These are phyloP conservation scores for Bradynema listronoti DNA, from an alignment of 1,140 invertebrate genomes.

Conservation along the genomic window DNA sequence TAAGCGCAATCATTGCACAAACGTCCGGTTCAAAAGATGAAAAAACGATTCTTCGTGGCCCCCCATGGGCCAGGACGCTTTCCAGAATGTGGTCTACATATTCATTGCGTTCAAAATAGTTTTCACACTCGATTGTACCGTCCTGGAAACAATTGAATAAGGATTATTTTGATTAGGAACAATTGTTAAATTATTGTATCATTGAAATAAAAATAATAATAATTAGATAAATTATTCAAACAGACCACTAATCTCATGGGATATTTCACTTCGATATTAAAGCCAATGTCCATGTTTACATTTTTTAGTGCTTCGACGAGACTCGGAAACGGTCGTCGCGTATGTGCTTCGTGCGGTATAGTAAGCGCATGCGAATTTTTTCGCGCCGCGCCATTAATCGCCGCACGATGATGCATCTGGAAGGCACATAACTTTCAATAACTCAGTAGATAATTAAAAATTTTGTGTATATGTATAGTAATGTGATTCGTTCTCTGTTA, in stretches of 20 bases:
- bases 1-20: constrained; percentile 47
- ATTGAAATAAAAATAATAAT: neutral
- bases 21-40: constrained; percentile 58
- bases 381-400: too few relatives aligned
- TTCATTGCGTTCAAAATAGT: constrained; percentile 44
- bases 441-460: too few relatives aligned
- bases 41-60: constrained; percentile 49
- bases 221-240: neutral
- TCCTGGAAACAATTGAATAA: constrained; percentile 16
- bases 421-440: too few relatives aligned
- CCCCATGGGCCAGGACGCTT: constrained; percentile 47
- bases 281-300: constrained; percentile 32
- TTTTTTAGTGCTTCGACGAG: constrained; percentile 35
- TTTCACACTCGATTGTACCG: constrained; percentile 39
- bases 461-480: too few relatives aligned
- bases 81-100: constrained; percentile 52
- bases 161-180: neutral
- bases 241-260: constrained; percentile 20
- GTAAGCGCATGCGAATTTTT: too few relatives aligned
- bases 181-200: neutral
- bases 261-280: constrained; percentile 45
- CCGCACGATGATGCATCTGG: too few relatives aligned
- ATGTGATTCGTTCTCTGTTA: too few relatives aligned
- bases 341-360: constrained; percentile 29
- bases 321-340: constrained; percentile 38